These are phyloP conservation scores for Salmo trutta DNA, from an alignment of 2,797 vertebrate species.

Conservation along the genomic window DNA sequence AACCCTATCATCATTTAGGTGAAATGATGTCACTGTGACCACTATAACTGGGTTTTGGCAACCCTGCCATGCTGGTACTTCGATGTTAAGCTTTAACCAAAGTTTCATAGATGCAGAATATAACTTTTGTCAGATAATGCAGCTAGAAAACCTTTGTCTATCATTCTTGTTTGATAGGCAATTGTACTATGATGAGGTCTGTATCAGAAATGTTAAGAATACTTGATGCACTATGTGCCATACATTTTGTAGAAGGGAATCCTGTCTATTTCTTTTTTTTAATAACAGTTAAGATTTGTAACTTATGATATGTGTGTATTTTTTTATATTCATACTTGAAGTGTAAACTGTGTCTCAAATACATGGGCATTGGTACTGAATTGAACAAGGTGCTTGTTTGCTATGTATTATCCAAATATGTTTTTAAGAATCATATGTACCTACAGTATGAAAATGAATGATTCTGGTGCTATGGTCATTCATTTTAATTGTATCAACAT, in stretches of 20 bases:
- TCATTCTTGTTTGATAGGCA: conserved; percentile 66
- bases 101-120: conserved; percentile 64
- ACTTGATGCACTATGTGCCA: conserved; percentile 93
- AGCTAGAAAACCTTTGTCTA: conserved; percentile 75
- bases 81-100: conserved; percentile 75
- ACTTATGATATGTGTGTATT: conserved; percentile 84
- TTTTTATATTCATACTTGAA: conserved; percentile 79
- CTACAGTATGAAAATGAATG: conserved; percentile 60
- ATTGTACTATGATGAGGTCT: conserved; percentile 84
- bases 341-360: conserved; percentile 68
- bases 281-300: conserved; percentile 79
- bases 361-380: conserved; percentile 65
- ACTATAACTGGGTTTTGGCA: conserved; percentile 29
- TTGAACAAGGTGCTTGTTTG: conserved; percentile 63
- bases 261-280: conserved; percentile 62
- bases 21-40: conserved; percentile 19
- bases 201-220: conserved; percentile 87
- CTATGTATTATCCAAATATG: conserved; percentile 79
- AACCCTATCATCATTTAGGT: conserved; percentile 7
- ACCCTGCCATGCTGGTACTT: conserved; percentile 44
- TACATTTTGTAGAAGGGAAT: conserved; percentile 78
- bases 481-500: conserved; percentile 61
- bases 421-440: conserved; percentile 66
- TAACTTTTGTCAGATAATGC: conserved; percentile 55
- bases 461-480: conserved; percentile 73